Conservation (phyloP, 2,888 invertebrate species). For the Pseudococcus longispinus region DNA sequence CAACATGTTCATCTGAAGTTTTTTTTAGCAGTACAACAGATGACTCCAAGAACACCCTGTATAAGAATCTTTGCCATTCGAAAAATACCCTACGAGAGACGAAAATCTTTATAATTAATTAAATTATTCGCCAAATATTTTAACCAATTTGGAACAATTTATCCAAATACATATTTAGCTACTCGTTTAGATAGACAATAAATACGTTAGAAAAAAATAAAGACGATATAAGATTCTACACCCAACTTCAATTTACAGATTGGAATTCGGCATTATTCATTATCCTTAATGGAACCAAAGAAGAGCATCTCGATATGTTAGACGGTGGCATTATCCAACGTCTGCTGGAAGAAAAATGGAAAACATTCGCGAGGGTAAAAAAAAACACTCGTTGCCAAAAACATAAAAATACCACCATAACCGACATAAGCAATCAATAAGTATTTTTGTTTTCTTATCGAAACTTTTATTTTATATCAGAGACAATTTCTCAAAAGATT, state of each 20-base stretch:
- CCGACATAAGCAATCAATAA: not conserved
- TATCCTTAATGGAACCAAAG: slow-evolving; percentile 95
- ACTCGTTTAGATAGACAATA: no score
- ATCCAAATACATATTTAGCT: no score
- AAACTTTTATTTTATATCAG: slow-evolving; percentile 65
- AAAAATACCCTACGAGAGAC: no score
- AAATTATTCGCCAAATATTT: no score
- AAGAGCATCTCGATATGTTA: slow-evolving; percentile 98
- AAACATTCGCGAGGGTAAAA: slow-evolving; percentile 91
- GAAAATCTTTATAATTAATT: no score
- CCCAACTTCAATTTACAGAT: slow-evolving; percentile 69
- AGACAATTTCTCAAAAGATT: slow-evolving; percentile 92
- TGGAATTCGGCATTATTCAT: slow-evolving; percentile 99
- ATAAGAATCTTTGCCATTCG: no score
- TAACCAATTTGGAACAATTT: no score
- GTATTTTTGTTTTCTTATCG: not conserved
- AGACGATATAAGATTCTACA: not conserved
- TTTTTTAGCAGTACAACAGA: no score
- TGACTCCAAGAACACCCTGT: no score
- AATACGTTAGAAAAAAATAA: not conserved
- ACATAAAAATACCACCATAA: not conserved
- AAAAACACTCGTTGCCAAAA: not conserved
- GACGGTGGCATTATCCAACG: slow-evolving; percentile 98
- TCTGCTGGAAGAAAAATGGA: slow-evolving; percentile 98
- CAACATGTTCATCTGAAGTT: no score